Base-by-base conservation (phyloP, 1,140 invertebrate genomes). In the Nasonia longicornis region DNA sequence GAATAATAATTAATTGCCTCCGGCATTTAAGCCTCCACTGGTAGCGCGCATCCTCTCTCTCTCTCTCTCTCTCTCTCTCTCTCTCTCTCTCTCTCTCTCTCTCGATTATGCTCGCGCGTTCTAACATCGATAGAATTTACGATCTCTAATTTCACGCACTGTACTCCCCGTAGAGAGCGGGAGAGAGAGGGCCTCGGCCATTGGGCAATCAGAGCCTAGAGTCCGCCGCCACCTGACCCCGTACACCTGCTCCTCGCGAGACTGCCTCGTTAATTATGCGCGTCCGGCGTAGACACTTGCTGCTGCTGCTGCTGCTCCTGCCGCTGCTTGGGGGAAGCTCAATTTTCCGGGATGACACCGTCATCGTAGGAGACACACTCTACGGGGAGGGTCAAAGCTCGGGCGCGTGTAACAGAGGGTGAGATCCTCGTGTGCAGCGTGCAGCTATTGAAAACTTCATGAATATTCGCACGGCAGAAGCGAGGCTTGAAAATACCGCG, bases 281-380 rank as follows among this genome's bases (percentile, higher is more conserved):
- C 64, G 70, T 31, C 64, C 66, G 67, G 64, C 22, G 52, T 35
- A 63, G 52, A 70, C 31, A 79, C 52, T 58, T 63, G 31, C 26
- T 48, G 14, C 45, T 48, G 45, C 45, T 48, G 45, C 45, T 58
- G 52, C 26, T 26, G 26, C 26, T 26, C 0, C 52, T 16, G 48
- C 48, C 16, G 12, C 48, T 58, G 20, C 52, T 58, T 58, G 16
- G 64, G 48, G 31, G 35, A 16, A 20, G 70, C 48, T 42, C 52
- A 73, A 79, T 79, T 79, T 64, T 77, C 75, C 70, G 35, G 75
- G n/a, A 52, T n/a, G 66, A 78, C 26, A 35, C 38, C 66, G 80
- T 70, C 78, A 69, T 82, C 84, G 77, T 81, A 71, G 80, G 48
- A 63, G 31, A 69, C 77, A 80, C 16, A n/a, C 76, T 83, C 26